A percentile compares a stretch with the other conserved stretches of the same genome.
Evolutionary conservation across 2,888 invertebrate genomes (phyloP).

Genomic region (Parascotia fuliginaria): DNA sequence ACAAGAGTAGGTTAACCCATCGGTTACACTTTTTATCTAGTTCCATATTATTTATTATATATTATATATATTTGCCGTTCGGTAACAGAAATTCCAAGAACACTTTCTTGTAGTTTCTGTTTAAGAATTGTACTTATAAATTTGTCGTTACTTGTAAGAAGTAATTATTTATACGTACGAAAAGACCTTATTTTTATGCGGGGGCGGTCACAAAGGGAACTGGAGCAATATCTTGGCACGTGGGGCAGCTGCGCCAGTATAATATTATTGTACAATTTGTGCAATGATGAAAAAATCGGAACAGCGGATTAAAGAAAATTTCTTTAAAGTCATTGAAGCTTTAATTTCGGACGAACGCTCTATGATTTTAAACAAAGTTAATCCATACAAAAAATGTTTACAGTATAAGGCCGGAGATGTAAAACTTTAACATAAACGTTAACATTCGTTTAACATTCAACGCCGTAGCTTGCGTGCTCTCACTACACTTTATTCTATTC

Average conservation of each 20-base stretch:
- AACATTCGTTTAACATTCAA: no score
- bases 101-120: no score
- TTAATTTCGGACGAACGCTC: conserved; percentile 18
- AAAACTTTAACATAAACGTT: no score
- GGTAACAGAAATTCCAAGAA: no score
- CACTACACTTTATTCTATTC: no score
- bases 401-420: no score
- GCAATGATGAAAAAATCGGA: conserved; percentile 36
- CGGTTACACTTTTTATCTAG: no score
- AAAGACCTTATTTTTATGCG: conserved; percentile 33
- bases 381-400: background rate
- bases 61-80: no score
- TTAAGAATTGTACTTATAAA: conserved; percentile 24
- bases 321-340: conserved; percentile 28
- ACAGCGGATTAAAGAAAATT: conserved; percentile 25
- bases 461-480: no score
- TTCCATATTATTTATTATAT: no score
- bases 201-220: conserved; percentile 52
- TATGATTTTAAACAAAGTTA: conserved; percentile 4
- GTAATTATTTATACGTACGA: conserved; percentile 31
- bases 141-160: conserved; percentile 25
- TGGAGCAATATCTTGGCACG: conserved; percentile 61
- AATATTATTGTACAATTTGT: conserved; percentile 35
- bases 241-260: conserved; percentile 54
- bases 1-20: no score